Base-by-base conservation (phyloP, 2,888 invertebrate species). In the Ferrisia virgata region DNA sequence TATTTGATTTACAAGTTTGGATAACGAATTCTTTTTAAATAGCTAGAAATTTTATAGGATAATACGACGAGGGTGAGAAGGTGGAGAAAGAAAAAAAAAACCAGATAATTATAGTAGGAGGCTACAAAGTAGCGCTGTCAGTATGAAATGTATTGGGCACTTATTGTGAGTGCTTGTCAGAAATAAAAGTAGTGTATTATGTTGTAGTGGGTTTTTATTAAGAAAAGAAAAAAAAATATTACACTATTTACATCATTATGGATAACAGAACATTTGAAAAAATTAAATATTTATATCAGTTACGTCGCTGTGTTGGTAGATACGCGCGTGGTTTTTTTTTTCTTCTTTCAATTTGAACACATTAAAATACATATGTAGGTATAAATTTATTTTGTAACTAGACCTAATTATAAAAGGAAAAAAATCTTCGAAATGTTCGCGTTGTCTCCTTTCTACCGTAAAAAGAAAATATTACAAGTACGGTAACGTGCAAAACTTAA, bases 1-100 rank as follows among this genome's bases (percentile, higher is more conserved):
- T 64, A 64, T 64, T 64, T 64, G 58, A 64, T 64, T 64, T 64
- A 64, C 58, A 64, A 64, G 58, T 64, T 64, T 64, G 58, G 58
- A 64, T 64, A 64, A 64, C 58, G 28, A 64, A 28, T 64, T 64
- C 58, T 13, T 64, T 64, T 64, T 64, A 64, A 64, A 28, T 64
- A 64, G 58, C 58, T 25, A 25, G 58, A 64, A 64, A 64, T n/a
- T 64, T 64, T 25, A 2, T 3, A 8, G 22, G 53, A n/a, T 18
- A n/a, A 9, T 58, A 47, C 43, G 43, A 47, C 2, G n/a, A n/a
- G n/a, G n/a, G n/a, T n/a, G n/a, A n/a, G n/a, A 11, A 40, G 2
- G 43, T 5, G 47, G 47, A 18, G 2, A 3, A 15, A 43, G n/a
- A n/a, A n/a, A n/a, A n/a, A n/a, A n/a, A n/a, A n/a, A n/a, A n/a